Conservation (phyloP, 1,140 invertebrate genomes). For the Hestina assimilis region DNA sequence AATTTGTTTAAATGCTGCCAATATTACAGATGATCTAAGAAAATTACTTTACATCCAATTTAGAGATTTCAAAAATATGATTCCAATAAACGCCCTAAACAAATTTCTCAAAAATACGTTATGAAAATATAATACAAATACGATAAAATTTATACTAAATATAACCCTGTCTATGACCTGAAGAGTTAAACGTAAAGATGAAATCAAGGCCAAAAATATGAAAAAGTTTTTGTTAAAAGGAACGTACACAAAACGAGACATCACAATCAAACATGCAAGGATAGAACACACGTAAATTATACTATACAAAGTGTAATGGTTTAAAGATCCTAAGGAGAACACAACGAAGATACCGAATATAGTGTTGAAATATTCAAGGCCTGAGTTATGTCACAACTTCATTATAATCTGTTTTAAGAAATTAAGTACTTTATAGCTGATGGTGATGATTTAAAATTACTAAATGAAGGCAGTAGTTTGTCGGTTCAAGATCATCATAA, state of each 20-base stretch:
- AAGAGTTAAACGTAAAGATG: constrained; percentile 70
- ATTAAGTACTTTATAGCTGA: constrained; percentile 13
- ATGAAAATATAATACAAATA: constrained; percentile 78
- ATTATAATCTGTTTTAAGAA: constrained; percentile 46
- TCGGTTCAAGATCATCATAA: not conserved
- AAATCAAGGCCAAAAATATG: constrained; percentile 61
- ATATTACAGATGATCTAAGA: constrained; percentile 65
- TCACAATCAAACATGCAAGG: constrained; percentile 28
- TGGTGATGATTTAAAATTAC: constrained; percentile 14
- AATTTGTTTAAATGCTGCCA: constrained; percentile 42
- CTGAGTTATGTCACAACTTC: constrained; percentile 61
- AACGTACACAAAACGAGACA: constrained; percentile 28
- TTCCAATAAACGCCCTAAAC: constrained; percentile 76
- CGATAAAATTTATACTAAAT: constrained; percentile 79
- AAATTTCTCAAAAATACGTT: constrained; percentile 77
- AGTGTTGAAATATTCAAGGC: constrained; percentile 46
- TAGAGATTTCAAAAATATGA: constrained; percentile 76
- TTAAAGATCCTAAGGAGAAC: constrained; percentile 22
- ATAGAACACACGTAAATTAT: constrained; percentile 21
- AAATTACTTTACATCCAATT: constrained; percentile 68
- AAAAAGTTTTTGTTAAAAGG: constrained; percentile 64
- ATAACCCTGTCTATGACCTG: constrained; percentile 78
- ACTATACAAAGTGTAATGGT: constrained; percentile 9
- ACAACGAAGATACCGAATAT: constrained; percentile 14
- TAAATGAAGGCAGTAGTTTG: constrained; percentile 27